Evolutionary conservation across 2,888 invertebrate species (phyloP).

Genomic region (Sarcophaga rosellei): DNA sequence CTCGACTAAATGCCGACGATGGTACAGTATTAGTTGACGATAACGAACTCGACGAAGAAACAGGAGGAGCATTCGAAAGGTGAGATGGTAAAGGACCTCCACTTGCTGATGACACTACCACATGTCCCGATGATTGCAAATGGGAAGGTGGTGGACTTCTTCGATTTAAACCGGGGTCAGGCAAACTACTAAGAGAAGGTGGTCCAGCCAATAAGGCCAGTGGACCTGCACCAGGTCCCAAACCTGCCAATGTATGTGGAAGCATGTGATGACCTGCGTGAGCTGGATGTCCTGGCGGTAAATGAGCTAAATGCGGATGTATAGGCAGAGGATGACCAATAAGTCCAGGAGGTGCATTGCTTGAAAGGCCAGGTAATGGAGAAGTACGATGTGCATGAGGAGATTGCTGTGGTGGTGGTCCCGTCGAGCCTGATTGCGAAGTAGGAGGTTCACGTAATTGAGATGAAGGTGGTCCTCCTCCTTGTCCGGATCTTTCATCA

Average conservation of each 20-base stretch:
- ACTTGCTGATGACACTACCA: conserved; percentile 73
- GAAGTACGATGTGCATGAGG: conserved; percentile 79
- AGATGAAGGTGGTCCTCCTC: conserved; percentile 56
- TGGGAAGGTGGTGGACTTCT: conserved; percentile 80
- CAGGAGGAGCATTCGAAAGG: conserved; percentile 57
- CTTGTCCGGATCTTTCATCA: conserved; percentile 71
- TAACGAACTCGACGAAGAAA: conserved; percentile 72
- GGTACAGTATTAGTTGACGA: conserved; percentile 78
- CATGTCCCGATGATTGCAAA: conserved; percentile 74
- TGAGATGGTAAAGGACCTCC: conserved; percentile 63
- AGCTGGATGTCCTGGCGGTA: conserved; percentile 78
- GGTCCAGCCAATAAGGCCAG: conserved; percentile 78
- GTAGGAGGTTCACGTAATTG: conserved; percentile 73
- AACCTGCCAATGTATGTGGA: conserved; percentile 77
- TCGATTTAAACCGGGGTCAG: conserved; percentile 78
- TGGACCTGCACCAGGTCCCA: conserved; percentile 77
- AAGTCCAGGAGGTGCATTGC: conserved; percentile 76
- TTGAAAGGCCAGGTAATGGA: conserved; percentile 78
- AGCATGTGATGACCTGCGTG: conserved; percentile 81
- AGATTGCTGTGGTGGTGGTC: conserved; percentile 74
- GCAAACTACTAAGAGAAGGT: conserved; percentile 77
- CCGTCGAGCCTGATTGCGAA: conserved; percentile 74
- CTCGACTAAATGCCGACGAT: conserved; percentile 81
- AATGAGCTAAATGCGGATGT: conserved; percentile 79
- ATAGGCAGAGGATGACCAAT: conserved; percentile 80